Evolutionary conservation across 2,113 vertebrate species (phyloP), one percentile per base, ranked within the genome.

Genomic region (Clupea harengus): DNA sequence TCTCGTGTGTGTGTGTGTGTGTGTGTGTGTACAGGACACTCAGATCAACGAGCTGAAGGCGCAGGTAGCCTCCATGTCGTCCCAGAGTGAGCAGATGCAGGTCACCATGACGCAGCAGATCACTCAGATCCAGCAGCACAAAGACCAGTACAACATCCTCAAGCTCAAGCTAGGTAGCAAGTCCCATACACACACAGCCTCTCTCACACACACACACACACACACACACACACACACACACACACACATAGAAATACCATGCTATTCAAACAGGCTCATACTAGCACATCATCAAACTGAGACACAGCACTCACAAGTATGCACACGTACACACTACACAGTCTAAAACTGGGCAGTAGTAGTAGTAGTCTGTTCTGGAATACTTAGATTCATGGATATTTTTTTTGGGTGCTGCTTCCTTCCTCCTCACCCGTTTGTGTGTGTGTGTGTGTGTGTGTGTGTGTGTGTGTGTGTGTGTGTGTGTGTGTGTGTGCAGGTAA

Each of bases 61-160:
- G 87, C 95, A 96, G 72, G 86, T 99, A 39, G 85, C 87, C n/a
- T 92, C 95, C 4, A 88, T 97, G 92, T 94, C 94, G 1, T 91
- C 93, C 83, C 96, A 98, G 85, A 97, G 95, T 0, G 98, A 99
- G 39, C 97, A 97, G 91, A 92, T 97, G 52, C 96, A 98, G 90
- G 89, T 91, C 4, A 95, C 97, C 1, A 85, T 97, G 84, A 95
- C 96, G 0, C 97, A 99, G 88, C 98, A 99, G 87, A 90, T 95
- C 6, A 95, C 96, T 0, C 98, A 99, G 94, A 99, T 99, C 91
- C 98, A 98, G 81, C 98, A 99, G 90, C 98, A 99, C 85, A 99
- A 98, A 89, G 98, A 99, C 91, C 98, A 99, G 45, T 99, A 99
- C 89, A 99, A 99, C 92, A 95, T 99, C 89, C 97, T 99, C 81